A percentile compares a stretch with the other conserved stretches of the same genome.
Evolutionary conservation across 2,888 invertebrate species (phyloP).

Genomic region (Agelastica alni): DNA sequence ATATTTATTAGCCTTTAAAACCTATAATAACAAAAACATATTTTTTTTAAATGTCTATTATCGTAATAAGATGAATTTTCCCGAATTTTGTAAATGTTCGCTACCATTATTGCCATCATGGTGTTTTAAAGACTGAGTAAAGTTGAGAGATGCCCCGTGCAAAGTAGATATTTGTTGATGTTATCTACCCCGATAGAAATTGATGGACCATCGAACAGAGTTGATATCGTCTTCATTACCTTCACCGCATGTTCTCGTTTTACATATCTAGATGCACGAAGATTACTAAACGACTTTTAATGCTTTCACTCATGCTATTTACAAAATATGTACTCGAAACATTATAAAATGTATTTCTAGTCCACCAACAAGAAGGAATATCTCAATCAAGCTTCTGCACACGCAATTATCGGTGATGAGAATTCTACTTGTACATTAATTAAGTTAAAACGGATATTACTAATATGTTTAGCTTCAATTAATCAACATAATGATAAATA

Average conservation of each 20-base stretch:
- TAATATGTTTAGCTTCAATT: too few species aligned
- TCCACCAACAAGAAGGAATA: conserved; percentile 45
- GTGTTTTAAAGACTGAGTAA: conserved; percentile 17
- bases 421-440: conserved; percentile 35
- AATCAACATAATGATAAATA: too few species aligned
- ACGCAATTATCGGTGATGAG: conserved; percentile 53
- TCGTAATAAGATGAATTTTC: too few species aligned
- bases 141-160: conserved; percentile 34
- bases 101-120: conserved; percentile 11
- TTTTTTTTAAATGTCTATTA: too few species aligned
- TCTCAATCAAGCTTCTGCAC: conserved; percentile 51
- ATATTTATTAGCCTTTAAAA: too few species aligned
- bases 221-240: conserved; percentile 53
- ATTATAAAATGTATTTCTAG: conserved; percentile 43
- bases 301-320: conserved; percentile 56
- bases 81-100: conserved; percentile 8
- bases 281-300: conserved; percentile 56
- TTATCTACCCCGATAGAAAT: conserved; percentile 43
- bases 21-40: too few species aligned
- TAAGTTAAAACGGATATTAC: too few species aligned
- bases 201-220: conserved; percentile 45
- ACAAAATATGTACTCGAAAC: conserved; percentile 49
- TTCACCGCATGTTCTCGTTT: conserved; percentile 55
- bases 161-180: conserved; percentile 41
- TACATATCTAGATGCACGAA: conserved; percentile 58